phyloP scores from a whole-genome alignment of 2,888 invertebrate species.

The Latrodectus hesperus region DNA sequence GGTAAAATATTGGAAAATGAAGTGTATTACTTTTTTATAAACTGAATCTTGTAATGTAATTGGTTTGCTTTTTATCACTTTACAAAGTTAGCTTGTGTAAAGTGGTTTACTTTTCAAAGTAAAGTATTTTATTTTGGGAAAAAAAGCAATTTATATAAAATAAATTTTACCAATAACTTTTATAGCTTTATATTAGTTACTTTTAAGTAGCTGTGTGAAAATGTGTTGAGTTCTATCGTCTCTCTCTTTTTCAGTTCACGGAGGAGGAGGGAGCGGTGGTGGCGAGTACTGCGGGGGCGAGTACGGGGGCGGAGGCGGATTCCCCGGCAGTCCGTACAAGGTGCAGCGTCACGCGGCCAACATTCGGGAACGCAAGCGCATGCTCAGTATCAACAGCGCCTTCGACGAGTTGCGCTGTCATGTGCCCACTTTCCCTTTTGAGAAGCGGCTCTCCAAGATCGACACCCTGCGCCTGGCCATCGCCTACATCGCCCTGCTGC shows the following conservation, averaged over 20 bases:
- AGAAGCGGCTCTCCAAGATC: slow-evolving; percentile 97
- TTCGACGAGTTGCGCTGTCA: slow-evolving; percentile 98
- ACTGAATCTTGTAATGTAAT: too few species aligned
- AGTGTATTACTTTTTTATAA: too few species aligned
- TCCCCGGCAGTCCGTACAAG: slow-evolving; percentile 82
- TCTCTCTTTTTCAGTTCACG: slow-evolving; percentile 2
- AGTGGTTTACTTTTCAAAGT: too few species aligned
- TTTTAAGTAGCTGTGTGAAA: too few species aligned
- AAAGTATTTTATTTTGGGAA: too few species aligned
- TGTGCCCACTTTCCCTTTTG: slow-evolving; percentile 99
- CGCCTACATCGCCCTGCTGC: slow-evolving; percentile 94
- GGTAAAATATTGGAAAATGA: too few species aligned
- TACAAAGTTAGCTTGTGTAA: too few species aligned
- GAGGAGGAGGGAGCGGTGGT: slow-evolving; percentile 19
- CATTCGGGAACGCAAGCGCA: slow-evolving; percentile 96
- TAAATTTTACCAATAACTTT: too few species aligned
- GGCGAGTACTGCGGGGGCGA: not conserved
- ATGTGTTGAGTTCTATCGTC: not conserved
- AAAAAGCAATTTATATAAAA: too few species aligned
- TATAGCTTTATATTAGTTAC: too few species aligned
- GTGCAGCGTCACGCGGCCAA: slow-evolving; percentile 95
- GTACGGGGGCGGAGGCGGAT: slow-evolving; percentile 2
- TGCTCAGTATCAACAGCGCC: slow-evolving; percentile 90
- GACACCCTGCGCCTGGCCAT: slow-evolving; percentile 97
- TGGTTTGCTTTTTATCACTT: too few species aligned